phyloP scores from a whole-genome alignment of 2,113 vertebrate genomes.

The Myrmophylax atrothorax region DNA sequence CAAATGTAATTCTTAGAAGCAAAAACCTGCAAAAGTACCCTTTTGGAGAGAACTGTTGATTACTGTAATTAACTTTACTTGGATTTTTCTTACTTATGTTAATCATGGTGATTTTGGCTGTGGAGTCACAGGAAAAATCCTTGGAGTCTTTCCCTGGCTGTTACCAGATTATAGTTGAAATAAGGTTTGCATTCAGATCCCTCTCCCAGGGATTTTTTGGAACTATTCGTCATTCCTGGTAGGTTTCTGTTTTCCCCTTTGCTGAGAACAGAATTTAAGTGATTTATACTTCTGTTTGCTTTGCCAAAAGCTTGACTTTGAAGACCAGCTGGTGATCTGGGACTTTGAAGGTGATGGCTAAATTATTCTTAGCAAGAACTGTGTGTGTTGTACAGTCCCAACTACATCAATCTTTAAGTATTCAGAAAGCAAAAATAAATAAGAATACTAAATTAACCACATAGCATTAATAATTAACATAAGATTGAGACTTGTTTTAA shows the following conservation, averaged over 20 bases:
- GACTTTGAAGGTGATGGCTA: neutral
- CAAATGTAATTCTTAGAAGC: neutral
- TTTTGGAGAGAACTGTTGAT: constrained; percentile 24
- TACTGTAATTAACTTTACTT: constrained; percentile 50
- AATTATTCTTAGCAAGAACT: constrained; percentile 19
- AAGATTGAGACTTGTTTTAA: neutral
- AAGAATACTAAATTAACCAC: neutral
- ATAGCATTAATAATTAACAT: constrained; percentile 22
- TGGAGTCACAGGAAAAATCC: constrained; percentile 15
- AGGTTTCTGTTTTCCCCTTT: neutral
- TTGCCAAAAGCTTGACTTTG: constrained; percentile 29
- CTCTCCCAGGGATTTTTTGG: neutral
- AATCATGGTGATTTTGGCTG: constrained; percentile 25
- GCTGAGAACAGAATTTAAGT: neutral
- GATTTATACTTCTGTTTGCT: neutral
- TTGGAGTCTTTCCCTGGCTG: neutral
- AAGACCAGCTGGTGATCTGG: neutral
- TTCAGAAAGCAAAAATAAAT: constrained; percentile 22
- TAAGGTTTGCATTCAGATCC: neutral
- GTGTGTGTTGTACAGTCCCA: neutral
- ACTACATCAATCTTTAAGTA: neutral
- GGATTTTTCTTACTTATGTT: constrained; percentile 22
- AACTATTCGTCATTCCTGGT: neutral
- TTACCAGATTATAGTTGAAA: constrained; percentile 12
- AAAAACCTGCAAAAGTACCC: neutral